Base-by-base conservation (phyloP, 1,140 invertebrate species). In the Stegodyphus dumicola region DNA sequence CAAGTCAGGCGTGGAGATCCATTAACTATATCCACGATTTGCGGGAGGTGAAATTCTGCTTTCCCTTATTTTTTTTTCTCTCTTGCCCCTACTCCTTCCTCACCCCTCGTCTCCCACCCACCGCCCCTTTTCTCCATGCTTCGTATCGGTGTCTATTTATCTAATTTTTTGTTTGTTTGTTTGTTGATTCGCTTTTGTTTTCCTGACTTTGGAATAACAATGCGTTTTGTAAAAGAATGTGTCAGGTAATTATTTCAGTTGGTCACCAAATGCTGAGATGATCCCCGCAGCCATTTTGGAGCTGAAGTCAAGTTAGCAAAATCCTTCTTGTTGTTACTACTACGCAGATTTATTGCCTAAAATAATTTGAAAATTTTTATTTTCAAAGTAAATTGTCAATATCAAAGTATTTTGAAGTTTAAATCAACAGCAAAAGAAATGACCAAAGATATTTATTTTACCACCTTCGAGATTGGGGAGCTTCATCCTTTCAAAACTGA, bases 131-230 rank as follows among this genome's bases (percentile, higher is more conserved):
- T 33, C 33, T 33, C 18, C 17, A 9, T n/a, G 11, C 60, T 18
- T 64, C 11, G 81, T 85, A 85, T 85, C 64, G 81, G 81, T 85
- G 66, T 85, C 81, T 85, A 75, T 76, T 85, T 75, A 60, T 85
- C 65, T 76, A 70, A 53, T 77, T 66, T 60, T 75, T 67, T 6
- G 49, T 66, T 67, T 66, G 13, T 83, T 83, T 75, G 60, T 75
- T 85, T 76, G 81, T 77, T 85, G 64, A 69, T 76, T 69, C 65
- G 33, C 80, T 77, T 85, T 85, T 85, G 81, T 85, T 85, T 85
- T 85, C 74, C 81, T 85, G 81, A 85, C 81, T 85, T 85, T 70
- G 81, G 73, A 77, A 85, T 76, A 85, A 85, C 81, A 77, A 85
- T 85, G 66, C 52, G 60, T 85, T 85, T 85, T 64, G 71, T 85